Base-by-base conservation (phyloP, 2,888 invertebrate species). In the Ectemnius continuus region DNA sequence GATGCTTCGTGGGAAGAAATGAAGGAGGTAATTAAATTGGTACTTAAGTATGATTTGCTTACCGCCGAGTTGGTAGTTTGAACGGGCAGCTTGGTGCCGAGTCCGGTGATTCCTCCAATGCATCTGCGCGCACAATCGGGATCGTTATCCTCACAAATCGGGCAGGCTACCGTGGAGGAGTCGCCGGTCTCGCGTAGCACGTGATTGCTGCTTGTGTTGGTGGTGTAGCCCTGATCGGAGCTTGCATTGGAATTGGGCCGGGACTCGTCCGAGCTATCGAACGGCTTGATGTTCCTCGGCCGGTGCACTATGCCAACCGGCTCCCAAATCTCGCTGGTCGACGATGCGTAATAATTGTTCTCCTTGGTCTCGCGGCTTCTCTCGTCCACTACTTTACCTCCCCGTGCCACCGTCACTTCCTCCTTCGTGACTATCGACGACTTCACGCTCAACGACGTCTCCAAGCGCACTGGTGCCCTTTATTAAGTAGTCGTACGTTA, bases 401-500 rank as follows among this genome's bases (percentile, higher is more conserved):
- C 94, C 28, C 93, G 92, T 0, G 94, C 93, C 36, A 95, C 94
- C 0, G 94, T 94, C 76, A 95, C 94, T 87, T 95, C 94, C 87
- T 95, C 95, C 77, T 94, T 94, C 72, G 94, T 95, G 56, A 94
- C 93, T 61, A 94, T 93, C 61, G 94, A 94, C 20, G 94, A 94
- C 86, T 94, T 95, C 2, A 95, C 95, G 83, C 94, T 94, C 79
- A 95, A 90, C 63, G 94, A 94, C 56, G 95, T 95, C 90, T 95
- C 95, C 81, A 95, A 91, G 79, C 94, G 93, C 2, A 95, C 94
- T 18, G 95, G 94, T 57, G 94, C 94, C 85, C 93, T 91, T 86
- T 70, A 16, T 52, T 69, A 74, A 77, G 83, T 16, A 59, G 72
- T 71, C 62, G 70, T 76, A 59, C 5, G 72, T 80, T 72, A 70